phyloP scores from a whole-genome alignment of 2,113 vertebrate species.

The Caloenas nicobarica region DNA sequence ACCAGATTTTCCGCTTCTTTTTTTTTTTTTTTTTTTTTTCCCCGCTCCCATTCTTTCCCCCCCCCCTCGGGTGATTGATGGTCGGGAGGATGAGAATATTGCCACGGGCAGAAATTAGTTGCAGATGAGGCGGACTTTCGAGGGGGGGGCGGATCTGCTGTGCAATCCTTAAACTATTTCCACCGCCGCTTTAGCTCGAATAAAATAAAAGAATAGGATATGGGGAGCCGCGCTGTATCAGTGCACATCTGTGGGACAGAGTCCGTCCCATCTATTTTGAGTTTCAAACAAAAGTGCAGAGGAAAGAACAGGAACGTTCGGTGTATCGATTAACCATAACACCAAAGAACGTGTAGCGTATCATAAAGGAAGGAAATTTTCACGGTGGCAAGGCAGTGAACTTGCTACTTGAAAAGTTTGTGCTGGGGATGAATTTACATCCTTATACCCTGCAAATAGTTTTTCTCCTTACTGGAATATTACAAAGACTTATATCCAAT shows the following conservation, averaged over 20 bases:
- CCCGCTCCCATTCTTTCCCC: neutral
- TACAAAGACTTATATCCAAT: neutral
- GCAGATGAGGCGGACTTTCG: constrained; percentile 28
- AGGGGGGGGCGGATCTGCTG: neutral
- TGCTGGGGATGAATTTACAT: neutral
- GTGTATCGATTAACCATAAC: fast-evolving
- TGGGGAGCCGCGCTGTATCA: neutral
- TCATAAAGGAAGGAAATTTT: neutral
- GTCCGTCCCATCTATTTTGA: neutral
- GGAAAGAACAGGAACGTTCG: neutral
- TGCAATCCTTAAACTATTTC: neutral
- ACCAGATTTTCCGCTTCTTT: neutral
- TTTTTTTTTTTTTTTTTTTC: neutral
- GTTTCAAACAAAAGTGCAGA: neutral
- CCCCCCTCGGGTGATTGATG: neutral
- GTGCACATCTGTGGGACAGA: neutral
- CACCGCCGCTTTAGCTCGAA: neutral
- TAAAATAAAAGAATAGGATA: neutral
- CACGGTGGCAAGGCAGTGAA: neutral
- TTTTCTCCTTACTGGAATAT: neutral
- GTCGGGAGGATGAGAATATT: constrained; percentile 36
- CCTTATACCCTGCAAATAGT: neutral
- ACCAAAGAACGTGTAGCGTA: neutral
- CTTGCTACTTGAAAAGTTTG: neutral
- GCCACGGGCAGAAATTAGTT: constrained; percentile 20